phyloP scores from a whole-genome alignment of 92 coral and sea anemone genomes.

The Pocillopora grandis region DNA sequence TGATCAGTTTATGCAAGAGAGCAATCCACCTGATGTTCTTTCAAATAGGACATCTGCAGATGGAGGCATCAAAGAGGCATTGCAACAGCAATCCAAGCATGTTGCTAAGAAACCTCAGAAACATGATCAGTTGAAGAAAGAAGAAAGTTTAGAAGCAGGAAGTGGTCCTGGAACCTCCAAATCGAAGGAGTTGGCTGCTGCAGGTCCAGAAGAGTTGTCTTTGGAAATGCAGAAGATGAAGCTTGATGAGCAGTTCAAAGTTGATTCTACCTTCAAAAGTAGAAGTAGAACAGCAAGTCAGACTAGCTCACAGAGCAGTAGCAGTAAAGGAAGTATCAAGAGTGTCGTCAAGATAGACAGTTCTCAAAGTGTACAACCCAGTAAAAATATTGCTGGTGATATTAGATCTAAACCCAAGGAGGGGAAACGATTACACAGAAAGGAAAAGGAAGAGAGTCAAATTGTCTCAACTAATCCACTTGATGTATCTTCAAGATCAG shows the following conservation, averaged over 20 bases:
- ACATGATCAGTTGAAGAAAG: not conserved
- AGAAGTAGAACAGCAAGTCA: slow-evolving; percentile 65
- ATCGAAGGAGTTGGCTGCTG: not conserved
- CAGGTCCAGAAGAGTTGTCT: not conserved
- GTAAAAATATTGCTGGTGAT: slow-evolving; percentile 11
- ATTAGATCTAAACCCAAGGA: slow-evolving; percentile 11
- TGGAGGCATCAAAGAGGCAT: slow-evolving; percentile 28
- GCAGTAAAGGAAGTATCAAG: slow-evolving; percentile 73
- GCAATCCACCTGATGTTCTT: slow-evolving; percentile 11
- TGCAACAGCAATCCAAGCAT: slow-evolving; percentile 20
- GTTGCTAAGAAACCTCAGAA: not conserved
- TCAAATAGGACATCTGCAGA: slow-evolving; percentile 33
- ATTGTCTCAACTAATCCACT: not conserved
- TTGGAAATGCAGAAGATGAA: slow-evolving; percentile 49
- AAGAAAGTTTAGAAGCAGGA: not conserved
- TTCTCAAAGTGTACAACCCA: slow-evolving; percentile 18
- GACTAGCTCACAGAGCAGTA: slow-evolving; percentile 77
- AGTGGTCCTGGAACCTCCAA: not conserved
- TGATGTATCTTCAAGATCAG: slow-evolving; percentile 12
- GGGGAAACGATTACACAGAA: slow-evolving; percentile 18
- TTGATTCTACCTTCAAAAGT: slow-evolving; percentile 28
- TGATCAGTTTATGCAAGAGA: slow-evolving; percentile 16
- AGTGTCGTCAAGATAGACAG: slow-evolving; percentile 74
- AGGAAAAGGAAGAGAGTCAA: slow-evolving; percentile 22
- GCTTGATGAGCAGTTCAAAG: slow-evolving; percentile 62